Conservation (phyloP, 2,797 vertebrate species). For the Harpagifer antarcticus region DNA sequence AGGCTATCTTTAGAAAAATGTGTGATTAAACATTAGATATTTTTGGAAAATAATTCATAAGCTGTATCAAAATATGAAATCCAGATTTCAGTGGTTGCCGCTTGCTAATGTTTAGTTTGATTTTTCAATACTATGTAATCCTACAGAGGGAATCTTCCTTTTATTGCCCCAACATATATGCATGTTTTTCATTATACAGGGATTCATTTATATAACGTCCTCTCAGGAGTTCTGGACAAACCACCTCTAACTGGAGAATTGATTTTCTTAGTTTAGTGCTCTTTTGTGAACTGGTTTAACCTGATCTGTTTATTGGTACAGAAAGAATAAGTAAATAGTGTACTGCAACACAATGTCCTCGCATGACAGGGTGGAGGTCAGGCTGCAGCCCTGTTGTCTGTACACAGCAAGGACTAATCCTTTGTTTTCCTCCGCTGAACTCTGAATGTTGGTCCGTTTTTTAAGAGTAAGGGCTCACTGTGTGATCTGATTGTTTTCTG, state of each 20-base stretch:
- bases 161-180: slow-evolving; percentile 4
- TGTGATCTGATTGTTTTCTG: slow-evolving; percentile 23
- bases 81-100: not conserved
- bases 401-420: not conserved
- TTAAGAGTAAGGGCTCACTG: slow-evolving; percentile 17
- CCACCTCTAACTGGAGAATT: not conserved
- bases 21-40: not conserved
- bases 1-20: not conserved
- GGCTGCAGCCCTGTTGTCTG: not conserved
- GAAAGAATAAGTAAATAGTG: not conserved
- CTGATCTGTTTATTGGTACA: not conserved
- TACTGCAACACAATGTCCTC: slow-evolving; percentile 3
- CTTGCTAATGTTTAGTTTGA: not conserved
- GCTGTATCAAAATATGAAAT: not conserved
- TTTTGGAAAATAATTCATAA: not conserved
- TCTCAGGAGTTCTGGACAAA: slow-evolving; percentile 8
- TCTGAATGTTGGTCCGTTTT: slow-evolving; percentile 6
- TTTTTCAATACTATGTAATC: not conserved
- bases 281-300: not conserved
- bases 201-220: not conserved
- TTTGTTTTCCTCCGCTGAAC: not conserved
- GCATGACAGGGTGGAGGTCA: not conserved
- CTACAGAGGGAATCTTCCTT: not conserved
- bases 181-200: slow-evolving; percentile 11
- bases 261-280: not conserved